These are phyloP conservation scores for Thaumatotibia leucotreta DNA, from an alignment of 1,140 invertebrate genomes.

Conservation along the genomic window DNA sequence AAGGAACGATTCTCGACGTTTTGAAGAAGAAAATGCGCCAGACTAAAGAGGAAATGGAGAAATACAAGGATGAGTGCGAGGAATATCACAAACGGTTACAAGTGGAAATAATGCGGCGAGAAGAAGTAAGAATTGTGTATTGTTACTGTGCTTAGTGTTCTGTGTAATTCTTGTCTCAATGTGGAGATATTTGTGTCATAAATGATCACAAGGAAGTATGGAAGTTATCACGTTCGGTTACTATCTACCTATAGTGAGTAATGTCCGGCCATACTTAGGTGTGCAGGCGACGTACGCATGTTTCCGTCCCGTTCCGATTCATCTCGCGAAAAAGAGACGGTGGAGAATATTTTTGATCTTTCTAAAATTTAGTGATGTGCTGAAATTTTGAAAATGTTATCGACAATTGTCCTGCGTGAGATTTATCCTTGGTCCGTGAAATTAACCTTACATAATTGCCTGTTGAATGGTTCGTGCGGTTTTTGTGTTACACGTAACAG, in stretches of 20 bases:
- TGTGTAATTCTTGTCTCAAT: constrained; percentile 39
- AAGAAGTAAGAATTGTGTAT: constrained; percentile 90
- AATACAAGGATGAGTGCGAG: constrained; percentile 97
- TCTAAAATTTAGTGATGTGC: constrained; percentile 40
- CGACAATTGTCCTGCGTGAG: constrained; percentile 16
- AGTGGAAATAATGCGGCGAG: constrained; percentile 92
- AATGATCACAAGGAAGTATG: constrained; percentile 31
- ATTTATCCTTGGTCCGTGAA: constrained; percentile 28
- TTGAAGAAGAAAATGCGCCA: constrained; percentile 99
- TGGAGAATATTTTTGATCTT: constrained; percentile 49
- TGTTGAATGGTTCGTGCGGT: neutral
- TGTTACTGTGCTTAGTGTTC: constrained; percentile 54
- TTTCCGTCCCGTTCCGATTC: constrained; percentile 63
- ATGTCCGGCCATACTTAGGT: constrained; percentile 76
- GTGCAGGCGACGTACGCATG: constrained; percentile 74
- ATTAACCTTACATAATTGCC: constrained; percentile 38
- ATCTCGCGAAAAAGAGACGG: constrained; percentile 53
- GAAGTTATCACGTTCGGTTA: constrained; percentile 57
- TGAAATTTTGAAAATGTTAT: constrained; percentile 37
- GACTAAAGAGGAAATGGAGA: constrained; percentile 98
- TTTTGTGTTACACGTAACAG: constrained; percentile 67
- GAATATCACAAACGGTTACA: constrained; percentile 93
- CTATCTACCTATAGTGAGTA: constrained; percentile 74
- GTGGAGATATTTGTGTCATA: constrained; percentile 43
- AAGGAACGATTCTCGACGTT: constrained; percentile 93